These are phyloP conservation scores for Okamejei kenojei DNA, from an alignment of 2,797 vertebrate genomes.

Conservation along the genomic window DNA sequence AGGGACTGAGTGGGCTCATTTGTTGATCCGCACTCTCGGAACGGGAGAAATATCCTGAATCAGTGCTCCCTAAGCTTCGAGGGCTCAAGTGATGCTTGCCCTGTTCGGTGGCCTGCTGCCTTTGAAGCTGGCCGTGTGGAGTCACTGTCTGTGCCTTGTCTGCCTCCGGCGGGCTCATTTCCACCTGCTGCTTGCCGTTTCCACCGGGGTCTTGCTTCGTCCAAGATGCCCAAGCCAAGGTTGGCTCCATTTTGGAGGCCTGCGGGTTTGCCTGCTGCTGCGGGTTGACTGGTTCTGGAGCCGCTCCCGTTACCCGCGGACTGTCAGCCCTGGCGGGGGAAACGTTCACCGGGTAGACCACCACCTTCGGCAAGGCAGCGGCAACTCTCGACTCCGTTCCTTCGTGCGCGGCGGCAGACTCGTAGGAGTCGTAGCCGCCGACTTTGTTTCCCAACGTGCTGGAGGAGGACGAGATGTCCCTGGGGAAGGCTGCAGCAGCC, in stretches of 20 bases:
- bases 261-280: constrained; percentile 77
- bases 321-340: constrained; percentile 79
- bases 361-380: constrained; percentile 82
- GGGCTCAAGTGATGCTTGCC: constrained; percentile 86
- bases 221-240: constrained; percentile 58
- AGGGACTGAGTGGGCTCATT: constrained; percentile 85
- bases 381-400: constrained; percentile 65
- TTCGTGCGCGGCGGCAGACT: constrained; percentile 56
- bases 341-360: constrained; percentile 82
- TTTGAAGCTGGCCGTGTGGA: constrained; percentile 82
- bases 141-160: constrained; percentile 61
- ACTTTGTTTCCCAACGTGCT: constrained; percentile 58
- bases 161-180: constrained; percentile 64
- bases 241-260: constrained; percentile 56
- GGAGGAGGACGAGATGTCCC: constrained; percentile 52
- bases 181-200: constrained; percentile 57
- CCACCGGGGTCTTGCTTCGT: constrained; percentile 66
- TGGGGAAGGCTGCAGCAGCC: constrained; percentile 44
- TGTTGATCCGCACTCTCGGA: constrained; percentile 95
- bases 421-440: constrained; percentile 50
- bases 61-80: constrained; percentile 90
- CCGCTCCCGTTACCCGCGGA: constrained; percentile 68
- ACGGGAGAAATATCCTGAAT: constrained; percentile 95
- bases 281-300: constrained; percentile 65
- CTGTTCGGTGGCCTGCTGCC: constrained; percentile 93